A percentile compares a stretch with the other conserved stretches of the same genome.
Conservation (phyloP, 2,888 invertebrate species). For the Volucella zonaria region DNA sequence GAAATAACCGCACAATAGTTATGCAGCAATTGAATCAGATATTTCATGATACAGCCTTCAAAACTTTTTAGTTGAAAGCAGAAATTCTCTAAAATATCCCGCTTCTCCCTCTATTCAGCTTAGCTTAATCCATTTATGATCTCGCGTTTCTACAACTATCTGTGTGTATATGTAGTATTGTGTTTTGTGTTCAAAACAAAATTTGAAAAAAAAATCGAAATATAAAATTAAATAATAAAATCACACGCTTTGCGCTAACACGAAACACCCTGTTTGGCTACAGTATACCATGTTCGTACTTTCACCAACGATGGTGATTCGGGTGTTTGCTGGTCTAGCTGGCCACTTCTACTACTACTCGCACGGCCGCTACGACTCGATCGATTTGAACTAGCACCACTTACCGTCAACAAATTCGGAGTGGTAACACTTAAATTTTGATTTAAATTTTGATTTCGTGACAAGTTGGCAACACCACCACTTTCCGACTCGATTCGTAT, state of each 20-base stretch:
- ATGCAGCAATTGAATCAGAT: too few species aligned
- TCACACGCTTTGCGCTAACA: constrained; percentile 78
- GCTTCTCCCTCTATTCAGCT: constrained; percentile 2
- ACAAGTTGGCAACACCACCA: constrained; percentile 45
- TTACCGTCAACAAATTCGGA: constrained; percentile 70
- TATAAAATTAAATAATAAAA: constrained; percentile 24
- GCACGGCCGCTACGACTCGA: constrained; percentile 72
- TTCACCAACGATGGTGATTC: constrained; percentile 82
- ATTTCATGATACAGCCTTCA: too few species aligned
- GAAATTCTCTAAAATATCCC: too few species aligned
- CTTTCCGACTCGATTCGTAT: constrained; percentile 68
- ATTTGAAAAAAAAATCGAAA: background rate
- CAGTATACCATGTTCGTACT: constrained; percentile 83
- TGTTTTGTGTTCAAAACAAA: constrained; percentile 24
- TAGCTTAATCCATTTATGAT: background rate
- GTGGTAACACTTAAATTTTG: constrained; percentile 74
- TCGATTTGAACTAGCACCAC: constrained; percentile 70
- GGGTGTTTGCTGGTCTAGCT: constrained; percentile 76
- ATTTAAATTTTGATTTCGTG: constrained; percentile 75
- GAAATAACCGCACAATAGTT: too few species aligned
- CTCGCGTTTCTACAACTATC: too few species aligned
- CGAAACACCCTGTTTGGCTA: constrained; percentile 83
- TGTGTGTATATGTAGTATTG: background rate
- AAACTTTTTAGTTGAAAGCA: too few species aligned
- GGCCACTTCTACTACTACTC: constrained; percentile 72